Evolutionary conservation across 2,113 vertebrate species (phyloP).

Genomic region (Turdus rufiventris): DNA sequence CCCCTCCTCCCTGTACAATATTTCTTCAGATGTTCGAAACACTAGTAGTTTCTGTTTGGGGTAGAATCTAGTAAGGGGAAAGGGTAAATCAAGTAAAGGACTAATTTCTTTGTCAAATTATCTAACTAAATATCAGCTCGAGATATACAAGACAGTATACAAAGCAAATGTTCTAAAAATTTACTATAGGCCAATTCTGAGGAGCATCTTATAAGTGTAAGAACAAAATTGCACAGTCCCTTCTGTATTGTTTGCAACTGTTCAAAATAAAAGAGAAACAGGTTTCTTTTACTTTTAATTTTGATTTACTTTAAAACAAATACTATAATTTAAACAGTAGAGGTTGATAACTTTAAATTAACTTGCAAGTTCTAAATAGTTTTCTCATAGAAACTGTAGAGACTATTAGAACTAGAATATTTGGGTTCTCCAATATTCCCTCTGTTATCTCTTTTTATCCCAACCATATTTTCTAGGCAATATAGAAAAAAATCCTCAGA

Average conservation of each 20-base stretch:
- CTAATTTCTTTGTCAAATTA: background rate
- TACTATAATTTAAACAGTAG: background rate
- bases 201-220: background rate
- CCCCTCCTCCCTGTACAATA: fast-evolving
- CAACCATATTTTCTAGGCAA: background rate
- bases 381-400: background rate
- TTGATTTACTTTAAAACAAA: background rate
- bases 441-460: background rate
- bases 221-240: background rate
- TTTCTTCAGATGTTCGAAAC: background rate
- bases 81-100: background rate
- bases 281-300: background rate
- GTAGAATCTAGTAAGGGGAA: background rate
- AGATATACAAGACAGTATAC: background rate
- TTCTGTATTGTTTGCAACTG: background rate
- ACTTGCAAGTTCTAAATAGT: background rate
- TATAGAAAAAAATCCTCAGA: background rate
- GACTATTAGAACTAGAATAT: background rate
- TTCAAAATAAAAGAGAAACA: background rate
- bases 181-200: background rate
- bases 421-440: background rate
- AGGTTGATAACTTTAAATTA: background rate
- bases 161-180: background rate
- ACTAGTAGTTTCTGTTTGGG: background rate
- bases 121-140: background rate